Base-by-base conservation (phyloP, 2,113 vertebrate species). In the Aegithalos caudatus region DNA sequence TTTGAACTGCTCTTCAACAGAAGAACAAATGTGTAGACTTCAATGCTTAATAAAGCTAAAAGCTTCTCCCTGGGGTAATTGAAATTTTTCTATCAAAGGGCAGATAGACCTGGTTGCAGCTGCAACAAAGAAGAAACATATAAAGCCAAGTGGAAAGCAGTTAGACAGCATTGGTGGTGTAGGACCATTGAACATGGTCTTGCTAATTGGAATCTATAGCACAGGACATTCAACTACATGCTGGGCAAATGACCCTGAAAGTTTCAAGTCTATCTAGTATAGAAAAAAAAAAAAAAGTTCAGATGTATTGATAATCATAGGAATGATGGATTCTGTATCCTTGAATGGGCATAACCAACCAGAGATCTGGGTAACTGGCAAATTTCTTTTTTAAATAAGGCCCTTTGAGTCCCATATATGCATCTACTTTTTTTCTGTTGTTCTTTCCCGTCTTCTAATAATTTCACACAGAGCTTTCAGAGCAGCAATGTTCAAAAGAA, bases 1-100 rank as follows among this genome's bases (percentile, higher is more conserved):
- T 98, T 98, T 98, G 97, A 98, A 98, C 97, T 96, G 96, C 67
- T 97, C 96, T 98, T 97, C 93, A 95, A 96, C 97, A 97, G 97
- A 98, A 98, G 98, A 98, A 98, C 97, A 98, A 98, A 98, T 97
- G 97, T 86, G 94, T 92, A 96, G 97, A 98, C 97, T 98, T 98
- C 98, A 98, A 98, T 98, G 97, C 98, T 98, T 98, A 98, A 98
- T 98, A 98, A 98, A 98, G 97, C 98, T 98, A 96, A 98, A 98
- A 98, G 98, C 97, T 96, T 98, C 98, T 98, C 98, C 96, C 97
- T 97, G 95, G 97, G 97, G 97, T 97, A 98, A 98, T 97, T 98
- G 98, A 98, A 98, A 97, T 98, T 95, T 96, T 98, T 98, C 97
- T 95, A 96, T 98, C 97, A 98, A 98, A 98, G 97, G 61, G 58